Conservation (phyloP, 2,113 vertebrate species). For the Diphyllodes magnificus region DNA sequence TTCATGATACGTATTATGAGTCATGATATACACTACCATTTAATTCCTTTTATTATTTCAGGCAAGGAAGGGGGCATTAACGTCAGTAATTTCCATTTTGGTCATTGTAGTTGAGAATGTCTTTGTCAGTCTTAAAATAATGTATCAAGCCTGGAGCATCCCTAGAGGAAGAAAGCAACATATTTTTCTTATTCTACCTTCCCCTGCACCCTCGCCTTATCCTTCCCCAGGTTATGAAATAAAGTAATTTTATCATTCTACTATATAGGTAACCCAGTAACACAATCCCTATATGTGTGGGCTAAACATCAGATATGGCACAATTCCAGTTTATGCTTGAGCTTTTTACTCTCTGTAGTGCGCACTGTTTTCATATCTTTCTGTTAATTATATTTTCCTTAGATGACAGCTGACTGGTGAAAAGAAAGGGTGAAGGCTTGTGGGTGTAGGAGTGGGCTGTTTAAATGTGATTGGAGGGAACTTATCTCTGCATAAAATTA, state of each 20-base stretch:
- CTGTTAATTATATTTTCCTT: background rate
- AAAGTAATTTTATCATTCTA: background rate
- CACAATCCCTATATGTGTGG: background rate
- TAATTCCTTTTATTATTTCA: background rate
- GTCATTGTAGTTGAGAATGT: background rate
- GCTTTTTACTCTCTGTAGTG: background rate
- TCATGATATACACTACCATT: background rate
- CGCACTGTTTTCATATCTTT: background rate
- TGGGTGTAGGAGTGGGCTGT: background rate
- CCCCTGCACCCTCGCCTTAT: rapidly evolving
- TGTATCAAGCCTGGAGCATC: background rate
- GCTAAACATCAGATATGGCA: background rate
- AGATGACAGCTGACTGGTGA: background rate
- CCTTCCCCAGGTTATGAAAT: background rate
- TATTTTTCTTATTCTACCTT: background rate
- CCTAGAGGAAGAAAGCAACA: background rate
- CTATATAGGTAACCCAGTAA: background rate
- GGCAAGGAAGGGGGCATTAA: background rate
- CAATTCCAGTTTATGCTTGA: background rate
- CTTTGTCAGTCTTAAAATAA: background rate
- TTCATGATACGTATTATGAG: background rate
- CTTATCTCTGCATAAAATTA: background rate
- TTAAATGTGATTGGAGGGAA: background rate
- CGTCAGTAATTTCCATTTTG: background rate
- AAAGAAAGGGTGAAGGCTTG: background rate